Evolutionary conservation across 2,888 invertebrate species (phyloP).

Genomic region (Pantelozetes paolii): DNA sequence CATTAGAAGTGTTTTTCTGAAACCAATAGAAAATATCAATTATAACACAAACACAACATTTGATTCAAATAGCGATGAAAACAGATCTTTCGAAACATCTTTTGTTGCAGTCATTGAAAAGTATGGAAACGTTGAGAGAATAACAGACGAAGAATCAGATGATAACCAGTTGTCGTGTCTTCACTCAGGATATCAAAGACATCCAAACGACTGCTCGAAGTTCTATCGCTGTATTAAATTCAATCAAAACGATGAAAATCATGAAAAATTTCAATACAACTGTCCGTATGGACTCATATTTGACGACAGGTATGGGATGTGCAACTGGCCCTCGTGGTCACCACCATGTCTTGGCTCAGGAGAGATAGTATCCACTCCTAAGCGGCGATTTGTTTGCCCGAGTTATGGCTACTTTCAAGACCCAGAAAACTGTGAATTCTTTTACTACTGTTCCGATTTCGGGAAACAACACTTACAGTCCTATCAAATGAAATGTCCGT

Average conservation of each 20-base stretch:
- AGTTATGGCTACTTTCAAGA: slow-evolving; percentile 70
- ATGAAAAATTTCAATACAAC: slow-evolving; percentile 68
- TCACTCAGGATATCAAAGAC: slow-evolving; percentile 45
- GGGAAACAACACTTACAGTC: slow-evolving; percentile 58
- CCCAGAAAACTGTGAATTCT: slow-evolving; percentile 76
- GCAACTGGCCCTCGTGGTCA: slow-evolving; percentile 72
- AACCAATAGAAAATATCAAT: slow-evolving; percentile 35
- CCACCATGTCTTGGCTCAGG: slow-evolving; percentile 69
- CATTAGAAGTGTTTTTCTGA: slow-evolving; percentile 40
- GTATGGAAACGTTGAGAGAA: slow-evolving; percentile 41
- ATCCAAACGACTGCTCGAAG: slow-evolving; percentile 52
- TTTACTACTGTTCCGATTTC: slow-evolving; percentile 66
- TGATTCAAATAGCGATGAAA: neutral
- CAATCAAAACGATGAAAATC: slow-evolving; percentile 64
- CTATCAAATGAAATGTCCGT: slow-evolving; percentile 76
- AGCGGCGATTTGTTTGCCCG: slow-evolving; percentile 65
- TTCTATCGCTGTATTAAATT: slow-evolving; percentile 78
- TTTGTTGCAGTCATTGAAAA: slow-evolving; percentile 43
- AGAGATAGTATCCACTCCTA: slow-evolving; percentile 70
- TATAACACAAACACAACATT: neutral
- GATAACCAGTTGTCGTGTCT: slow-evolving; percentile 43
- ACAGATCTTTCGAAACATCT: neutral
- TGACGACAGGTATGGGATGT: slow-evolving; percentile 58
- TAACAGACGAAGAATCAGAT: slow-evolving; percentile 36
- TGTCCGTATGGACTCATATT: slow-evolving; percentile 73